Evolutionary conservation across 2,797 vertebrate genomes (phyloP).

Genomic region (Anabacerthia variegaticeps): DNA sequence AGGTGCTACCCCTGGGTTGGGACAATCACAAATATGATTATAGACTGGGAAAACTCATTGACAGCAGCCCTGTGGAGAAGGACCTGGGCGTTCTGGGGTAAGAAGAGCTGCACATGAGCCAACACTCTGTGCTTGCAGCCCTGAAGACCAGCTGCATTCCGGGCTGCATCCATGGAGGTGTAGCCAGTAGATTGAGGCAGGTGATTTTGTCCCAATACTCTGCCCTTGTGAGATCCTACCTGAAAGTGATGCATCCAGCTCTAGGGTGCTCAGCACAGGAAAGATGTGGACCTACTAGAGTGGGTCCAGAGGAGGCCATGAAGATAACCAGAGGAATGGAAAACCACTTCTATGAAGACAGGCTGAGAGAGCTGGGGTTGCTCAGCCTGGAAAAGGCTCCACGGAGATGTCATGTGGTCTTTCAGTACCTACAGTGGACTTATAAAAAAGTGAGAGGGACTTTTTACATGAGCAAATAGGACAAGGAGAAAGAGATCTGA

Average conservation of each 20-base stretch:
- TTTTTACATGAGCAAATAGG: not conserved
- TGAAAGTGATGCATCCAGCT: not conserved
- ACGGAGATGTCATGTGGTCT: not conserved
- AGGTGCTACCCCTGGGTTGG: not conserved
- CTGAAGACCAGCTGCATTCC: not conserved
- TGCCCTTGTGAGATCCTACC: not conserved
- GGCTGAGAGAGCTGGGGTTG: not conserved
- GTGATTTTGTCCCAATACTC: not conserved
- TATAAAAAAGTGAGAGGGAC: not conserved
- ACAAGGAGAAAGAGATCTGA: not conserved
- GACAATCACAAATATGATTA: not conserved
- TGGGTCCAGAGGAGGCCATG: not conserved
- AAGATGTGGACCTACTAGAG: not conserved
- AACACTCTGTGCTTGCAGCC: not conserved
- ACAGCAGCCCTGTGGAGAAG: not conserved
- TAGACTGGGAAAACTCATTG: not conserved
- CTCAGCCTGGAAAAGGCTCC: not conserved
- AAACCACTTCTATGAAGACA: not conserved
- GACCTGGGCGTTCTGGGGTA: not conserved
- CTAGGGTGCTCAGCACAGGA: not conserved
- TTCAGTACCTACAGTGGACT: not conserved
- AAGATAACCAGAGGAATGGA: not conserved
- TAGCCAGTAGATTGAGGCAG: not conserved
- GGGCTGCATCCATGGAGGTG: not conserved
- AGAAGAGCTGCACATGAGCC: not conserved